Conservation (phyloP, 2,888 invertebrate genomes). For the Diploptera punctata region DNA sequence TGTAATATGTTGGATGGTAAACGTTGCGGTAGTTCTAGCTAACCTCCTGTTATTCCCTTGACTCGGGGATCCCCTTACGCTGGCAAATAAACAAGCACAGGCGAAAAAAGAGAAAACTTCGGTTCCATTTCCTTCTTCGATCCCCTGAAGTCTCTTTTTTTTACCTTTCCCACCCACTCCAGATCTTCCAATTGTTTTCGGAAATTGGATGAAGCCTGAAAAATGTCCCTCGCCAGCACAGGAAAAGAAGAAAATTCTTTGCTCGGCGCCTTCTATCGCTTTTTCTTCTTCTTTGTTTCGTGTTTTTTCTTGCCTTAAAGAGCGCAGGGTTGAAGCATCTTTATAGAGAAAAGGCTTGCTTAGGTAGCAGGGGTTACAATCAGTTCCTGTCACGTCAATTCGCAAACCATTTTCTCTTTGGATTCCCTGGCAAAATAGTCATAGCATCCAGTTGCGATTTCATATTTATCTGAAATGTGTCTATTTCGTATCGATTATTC, state of each 20-base stretch:
- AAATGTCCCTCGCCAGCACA: conserved; percentile 52
- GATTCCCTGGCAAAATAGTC: too few species aligned
- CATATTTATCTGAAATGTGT: too few species aligned
- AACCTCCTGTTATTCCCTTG: conserved; percentile 25
- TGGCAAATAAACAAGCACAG: conserved; percentile 33
- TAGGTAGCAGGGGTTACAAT: conserved; percentile 7
- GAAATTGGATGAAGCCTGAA: conserved; percentile 59
- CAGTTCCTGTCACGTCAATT: too few species aligned
- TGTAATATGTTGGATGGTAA: too few species aligned
- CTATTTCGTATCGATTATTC: too few species aligned
- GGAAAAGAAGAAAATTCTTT: conserved; percentile 37
- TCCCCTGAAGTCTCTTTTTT: conserved; percentile 18
- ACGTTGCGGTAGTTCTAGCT: neutral
- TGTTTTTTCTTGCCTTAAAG: conserved; percentile 15
- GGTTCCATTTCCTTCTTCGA: conserved; percentile 33
- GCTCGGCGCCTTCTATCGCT: conserved; percentile 22
- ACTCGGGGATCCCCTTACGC: conserved; percentile 13
- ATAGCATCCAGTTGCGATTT: too few species aligned
- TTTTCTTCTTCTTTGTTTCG: conserved; percentile 6
- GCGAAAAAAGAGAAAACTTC: conserved; percentile 26
- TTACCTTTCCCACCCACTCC: neutral
- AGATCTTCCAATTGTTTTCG: conserved; percentile 56
- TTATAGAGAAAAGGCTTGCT: neutral
- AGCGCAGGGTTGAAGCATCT: conserved; percentile 18
- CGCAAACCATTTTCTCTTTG: too few species aligned